Base-by-base conservation (phyloP, 2,888 invertebrate genomes). In the Sphaerophoria taeniata region DNA sequence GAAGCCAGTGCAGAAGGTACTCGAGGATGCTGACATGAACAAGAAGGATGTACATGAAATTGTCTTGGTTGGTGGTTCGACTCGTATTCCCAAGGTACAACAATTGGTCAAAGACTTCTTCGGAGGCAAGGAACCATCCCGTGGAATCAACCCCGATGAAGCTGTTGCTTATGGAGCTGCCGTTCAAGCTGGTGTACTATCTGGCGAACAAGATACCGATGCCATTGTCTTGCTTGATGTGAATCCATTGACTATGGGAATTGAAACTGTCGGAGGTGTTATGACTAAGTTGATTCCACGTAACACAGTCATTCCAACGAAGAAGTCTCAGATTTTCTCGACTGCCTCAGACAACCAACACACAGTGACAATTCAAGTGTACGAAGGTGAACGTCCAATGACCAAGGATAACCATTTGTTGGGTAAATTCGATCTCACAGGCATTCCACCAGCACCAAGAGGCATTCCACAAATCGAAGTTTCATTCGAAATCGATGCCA, bases 311-410 rank as follows among this genome's bases (percentile, higher is more conserved):
- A 99, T 99, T 90, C 99, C 99, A 39, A 99, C 99, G 71, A 99
- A 99, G 94, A 99, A 99, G 92, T 98, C 98, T 0, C 99, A 99
- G 93, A 98, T 99, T 91, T 99, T 99, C 95, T 98, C 99, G 0
- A 99, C 99, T 0, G 99, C 99, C 74, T 97, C 98, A 36, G 99
- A 99, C 92, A 99, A 99, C 93, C 99, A 99, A 92, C 98, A 98
- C 93, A 98, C 98, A 4, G 99, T 99, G 70, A 99, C 99, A 88
- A 99, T 99, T 91, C 98, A 98, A 93, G 98, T 98, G 0, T 99
- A 97, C 92, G 99, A 99, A 93, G 99, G 99, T 89, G 99, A 99
- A 93, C 96, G 99, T 90, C 98, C 99, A 34, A 99, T 99, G 99
- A 99, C 99, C 88, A 99, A 99, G 93, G 99, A 99, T 93, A 99